phyloP scores from a whole-genome alignment of 92 coral and sea anemone genomes.

The Micromussa lordhowensis region DNA sequence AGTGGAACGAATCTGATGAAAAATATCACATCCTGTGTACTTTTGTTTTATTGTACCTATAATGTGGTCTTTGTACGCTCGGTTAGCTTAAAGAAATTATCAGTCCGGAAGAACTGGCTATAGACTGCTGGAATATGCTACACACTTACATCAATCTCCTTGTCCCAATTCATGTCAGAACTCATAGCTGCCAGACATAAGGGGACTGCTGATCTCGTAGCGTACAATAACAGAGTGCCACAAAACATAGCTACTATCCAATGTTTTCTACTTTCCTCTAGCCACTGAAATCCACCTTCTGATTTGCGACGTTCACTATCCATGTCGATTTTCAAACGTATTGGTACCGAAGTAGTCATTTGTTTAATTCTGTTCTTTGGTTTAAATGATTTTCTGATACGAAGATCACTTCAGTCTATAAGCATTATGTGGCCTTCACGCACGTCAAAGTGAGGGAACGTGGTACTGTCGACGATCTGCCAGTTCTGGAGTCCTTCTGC shows the following conservation, averaged over 20 bases:
- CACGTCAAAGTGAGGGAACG: neutral
- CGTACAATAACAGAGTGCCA: conserved; percentile 86
- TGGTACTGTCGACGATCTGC: too few species aligned
- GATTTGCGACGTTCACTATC: conserved; percentile 15
- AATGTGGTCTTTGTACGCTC: too few species aligned
- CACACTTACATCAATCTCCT: conserved; percentile 87
- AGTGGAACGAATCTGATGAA: too few species aligned
- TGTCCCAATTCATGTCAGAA: conserved; percentile 90
- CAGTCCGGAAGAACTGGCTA: too few species aligned
- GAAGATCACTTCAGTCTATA: neutral
- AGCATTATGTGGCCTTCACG: neutral
- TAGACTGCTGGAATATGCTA: neutral
- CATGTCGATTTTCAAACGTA: conserved; percentile 39
- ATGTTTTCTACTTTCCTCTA: conserved; percentile 71
- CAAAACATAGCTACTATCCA: conserved; percentile 91
- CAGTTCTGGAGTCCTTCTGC: neutral
- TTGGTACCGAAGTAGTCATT: conserved; percentile 21
- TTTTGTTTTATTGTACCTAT: too few species aligned
- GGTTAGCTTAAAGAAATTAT: too few species aligned
- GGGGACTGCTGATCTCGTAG: conserved; percentile 89
- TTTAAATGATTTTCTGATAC: neutral
- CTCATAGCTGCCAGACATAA: conserved; percentile 96
- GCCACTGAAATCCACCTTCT: conserved; percentile 74
- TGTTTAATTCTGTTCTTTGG: neutral
- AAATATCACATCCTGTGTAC: too few species aligned